Conservation (phyloP, 2,113 vertebrate species). For the Barnardius zonarius region DNA sequence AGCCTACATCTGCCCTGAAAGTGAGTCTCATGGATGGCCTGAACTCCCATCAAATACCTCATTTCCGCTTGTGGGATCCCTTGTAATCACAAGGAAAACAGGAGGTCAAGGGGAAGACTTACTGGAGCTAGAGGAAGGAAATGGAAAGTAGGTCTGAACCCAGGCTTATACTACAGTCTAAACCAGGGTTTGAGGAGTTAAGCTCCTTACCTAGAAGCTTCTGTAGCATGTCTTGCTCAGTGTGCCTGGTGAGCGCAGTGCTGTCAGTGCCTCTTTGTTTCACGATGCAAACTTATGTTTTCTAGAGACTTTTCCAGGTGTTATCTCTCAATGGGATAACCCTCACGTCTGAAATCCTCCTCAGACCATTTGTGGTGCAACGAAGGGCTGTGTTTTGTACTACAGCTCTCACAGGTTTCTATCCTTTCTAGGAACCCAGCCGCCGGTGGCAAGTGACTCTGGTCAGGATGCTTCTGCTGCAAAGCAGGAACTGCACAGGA, state of each 20-base stretch:
- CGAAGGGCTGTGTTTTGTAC: not conserved
- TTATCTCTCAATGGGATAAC: not conserved
- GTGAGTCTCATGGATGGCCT: not conserved
- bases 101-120: not conserved
- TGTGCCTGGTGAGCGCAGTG: not conserved
- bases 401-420: not conserved
- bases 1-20: not conserved
- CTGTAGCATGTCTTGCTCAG: not conserved
- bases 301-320: not conserved
- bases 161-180: not conserved
- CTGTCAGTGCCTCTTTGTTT: not conserved
- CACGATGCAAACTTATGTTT: not conserved
- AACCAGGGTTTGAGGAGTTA: not conserved
- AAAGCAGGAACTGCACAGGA: slow-evolving; percentile 81
- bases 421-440: slow-evolving; percentile 41
- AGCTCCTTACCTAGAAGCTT: not conserved
- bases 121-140: not conserved
- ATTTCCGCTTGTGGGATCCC: not conserved
- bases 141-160: not conserved
- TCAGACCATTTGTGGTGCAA: not conserved
- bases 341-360: not conserved
- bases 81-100: not conserved
- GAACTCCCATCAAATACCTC: not conserved
- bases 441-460: not conserved
- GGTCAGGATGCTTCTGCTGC: slow-evolving; percentile 60